phyloP scores from a whole-genome alignment of 1,140 invertebrate genomes.

The Brachionus rotundiformis region DNA sequence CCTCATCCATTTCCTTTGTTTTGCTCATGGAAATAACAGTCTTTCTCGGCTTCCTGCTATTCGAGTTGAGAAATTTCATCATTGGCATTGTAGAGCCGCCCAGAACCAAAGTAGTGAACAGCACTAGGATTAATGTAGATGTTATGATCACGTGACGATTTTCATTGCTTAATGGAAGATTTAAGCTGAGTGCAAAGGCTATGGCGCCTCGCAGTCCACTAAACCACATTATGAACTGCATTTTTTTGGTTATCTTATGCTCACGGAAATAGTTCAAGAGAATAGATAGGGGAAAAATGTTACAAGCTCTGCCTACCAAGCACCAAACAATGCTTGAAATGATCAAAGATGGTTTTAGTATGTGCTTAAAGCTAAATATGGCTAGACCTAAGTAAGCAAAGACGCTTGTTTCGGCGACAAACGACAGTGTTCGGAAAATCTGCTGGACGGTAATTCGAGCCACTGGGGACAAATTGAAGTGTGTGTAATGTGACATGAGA shows the following conservation, averaged over 20 bases:
- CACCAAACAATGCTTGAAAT: constrained; percentile 86
- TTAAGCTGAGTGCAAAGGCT: constrained; percentile 92
- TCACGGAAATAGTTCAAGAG: constrained; percentile 92
- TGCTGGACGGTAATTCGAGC: constrained; percentile 99
- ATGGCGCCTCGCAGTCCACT: constrained; percentile 85
- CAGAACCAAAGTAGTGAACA: constrained; percentile 90
- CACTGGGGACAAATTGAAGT: constrained; percentile 95
- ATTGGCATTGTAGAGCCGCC: constrained; percentile 95
- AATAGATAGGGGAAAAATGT: constrained; percentile 91
- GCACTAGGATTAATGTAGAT: constrained; percentile 90
- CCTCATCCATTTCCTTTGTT: constrained; percentile 23
- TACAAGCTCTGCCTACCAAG: constrained; percentile 86
- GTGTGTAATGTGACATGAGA: constrained; percentile 99
- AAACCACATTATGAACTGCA: constrained; percentile 99
- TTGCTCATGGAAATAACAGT: constrained; percentile 2
- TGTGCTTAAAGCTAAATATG: constrained; percentile 88
- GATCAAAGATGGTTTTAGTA: constrained; percentile 74
- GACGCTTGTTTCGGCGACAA: constrained; percentile 92
- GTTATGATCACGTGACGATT: constrained; percentile 93
- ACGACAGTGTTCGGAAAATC: constrained; percentile 92
- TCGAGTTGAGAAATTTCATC: constrained; percentile 63
- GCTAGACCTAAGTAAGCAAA: constrained; percentile 98
- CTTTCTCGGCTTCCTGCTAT: not conserved
- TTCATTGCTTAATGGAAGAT: constrained; percentile 81
- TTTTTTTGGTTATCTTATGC: constrained; percentile 94